Conservation (phyloP, 2,888 invertebrate genomes). For the Cremastobaeus sp. region DNA sequence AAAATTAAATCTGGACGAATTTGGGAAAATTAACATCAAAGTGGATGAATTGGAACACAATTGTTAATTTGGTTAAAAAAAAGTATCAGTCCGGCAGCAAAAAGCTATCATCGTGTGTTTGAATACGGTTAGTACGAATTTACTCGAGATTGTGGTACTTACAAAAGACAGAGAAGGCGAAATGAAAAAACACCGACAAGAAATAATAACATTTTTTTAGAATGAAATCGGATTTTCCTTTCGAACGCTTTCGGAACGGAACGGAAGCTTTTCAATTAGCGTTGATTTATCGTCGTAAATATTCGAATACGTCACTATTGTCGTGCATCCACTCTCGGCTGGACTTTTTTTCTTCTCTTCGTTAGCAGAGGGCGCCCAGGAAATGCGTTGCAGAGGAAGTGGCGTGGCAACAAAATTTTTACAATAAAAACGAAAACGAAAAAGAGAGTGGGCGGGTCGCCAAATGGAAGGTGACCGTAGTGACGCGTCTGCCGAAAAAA, state of each 20-base stretch:
- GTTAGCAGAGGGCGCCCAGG: slow-evolving; percentile 37
- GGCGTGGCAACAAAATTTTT: slow-evolving; percentile 33
- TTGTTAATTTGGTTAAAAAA: neutral
- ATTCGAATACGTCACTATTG: slow-evolving; percentile 48
- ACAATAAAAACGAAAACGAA: slow-evolving; percentile 46
- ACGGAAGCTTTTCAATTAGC: slow-evolving; percentile 57
- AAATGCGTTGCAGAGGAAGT: slow-evolving; percentile 46
- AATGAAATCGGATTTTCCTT: slow-evolving; percentile 41
- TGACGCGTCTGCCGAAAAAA: slow-evolving; percentile 39
- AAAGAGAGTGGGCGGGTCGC: slow-evolving; percentile 22
- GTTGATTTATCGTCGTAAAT: slow-evolving; percentile 54
- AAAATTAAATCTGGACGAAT: too few relatives aligned
- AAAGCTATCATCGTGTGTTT: slow-evolving; percentile 11
- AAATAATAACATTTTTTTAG: slow-evolving; percentile 44
- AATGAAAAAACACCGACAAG: slow-evolving; percentile 14
- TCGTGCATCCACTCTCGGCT: slow-evolving; percentile 38
- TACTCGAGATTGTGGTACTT: slow-evolving; percentile 6
- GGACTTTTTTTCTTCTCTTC: slow-evolving; percentile 15
- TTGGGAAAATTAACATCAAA: neutral
- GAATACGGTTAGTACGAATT: neutral
- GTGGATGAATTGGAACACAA: neutral
- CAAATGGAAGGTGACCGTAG: slow-evolving; percentile 40
- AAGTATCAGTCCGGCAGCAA: neutral
- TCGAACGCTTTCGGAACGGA: slow-evolving; percentile 30
- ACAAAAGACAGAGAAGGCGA: slow-evolving; percentile 3